phyloP scores from a whole-genome alignment of 2,888 invertebrate genomes.

The Operophtera brumata region DNA sequence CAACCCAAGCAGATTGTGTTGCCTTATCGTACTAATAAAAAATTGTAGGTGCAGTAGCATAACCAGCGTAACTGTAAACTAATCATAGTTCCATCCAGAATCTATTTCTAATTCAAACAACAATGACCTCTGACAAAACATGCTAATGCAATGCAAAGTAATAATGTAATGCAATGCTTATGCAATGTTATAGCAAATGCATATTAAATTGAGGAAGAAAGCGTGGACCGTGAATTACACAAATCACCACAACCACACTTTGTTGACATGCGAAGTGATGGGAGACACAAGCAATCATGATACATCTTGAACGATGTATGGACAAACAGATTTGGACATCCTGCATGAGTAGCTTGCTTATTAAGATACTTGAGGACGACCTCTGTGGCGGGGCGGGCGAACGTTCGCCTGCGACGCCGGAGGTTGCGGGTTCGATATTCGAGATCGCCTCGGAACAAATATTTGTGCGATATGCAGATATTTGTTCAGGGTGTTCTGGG shows the following conservation, averaged over 20 bases:
- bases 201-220: slow-evolving; percentile 38
- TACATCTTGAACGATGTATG: slow-evolving; percentile 12
- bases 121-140: neutral
- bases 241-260: slow-evolving; percentile 6
- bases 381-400: no score
- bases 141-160: neutral
- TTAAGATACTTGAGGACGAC: no score
- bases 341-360: no score
- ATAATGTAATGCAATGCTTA: neutral
- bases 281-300: slow-evolving; percentile 9
- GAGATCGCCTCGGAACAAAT: no score
- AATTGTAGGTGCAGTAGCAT: no score
- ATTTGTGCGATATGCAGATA: no score
- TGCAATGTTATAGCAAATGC: slow-evolving; percentile 30
- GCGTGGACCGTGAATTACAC: slow-evolving; percentile 2
- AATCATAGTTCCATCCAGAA: neutral
- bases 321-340: slow-evolving; percentile 1
- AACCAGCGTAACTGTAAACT: no score
- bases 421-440: no score
- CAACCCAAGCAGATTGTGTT: no score
- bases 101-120: slow-evolving; percentile 4
- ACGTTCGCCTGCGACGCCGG: no score
- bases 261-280: slow-evolving; percentile 5
- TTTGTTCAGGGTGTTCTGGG: no score
- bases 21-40: no score